Evolutionary conservation across 1,140 invertebrate species (phyloP), one percentile per base, ranked within the genome.

Genomic region (Drosophila tristis): DNA sequence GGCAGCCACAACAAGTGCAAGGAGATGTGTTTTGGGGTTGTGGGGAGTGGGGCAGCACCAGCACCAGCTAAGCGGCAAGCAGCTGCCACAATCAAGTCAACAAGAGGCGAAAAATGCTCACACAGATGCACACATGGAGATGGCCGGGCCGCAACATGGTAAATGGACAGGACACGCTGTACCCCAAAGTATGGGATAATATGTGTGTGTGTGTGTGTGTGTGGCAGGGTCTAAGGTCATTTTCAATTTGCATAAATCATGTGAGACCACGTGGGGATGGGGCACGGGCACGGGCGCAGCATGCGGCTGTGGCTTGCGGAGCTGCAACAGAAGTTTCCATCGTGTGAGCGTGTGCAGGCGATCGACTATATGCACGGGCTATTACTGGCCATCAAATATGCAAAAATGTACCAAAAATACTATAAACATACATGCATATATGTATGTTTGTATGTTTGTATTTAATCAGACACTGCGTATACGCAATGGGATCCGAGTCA

Each of bases 181-280:
- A 29, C 20, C 20, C 20, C 20, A 64, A 35, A 61, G 55, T 70
- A 49, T 60, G 26, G 48, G n/a, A 16, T n/a, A 44, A 13, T n/a
- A 44, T 59, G 29, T 48, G 48, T 55, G 50, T 63, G 74, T 60
- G 60, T 66, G 26, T 65, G 65, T 82, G 66, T 61, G 61, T 57
- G 51, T 72, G 57, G 58, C 74, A 63, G 66, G 76, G 65, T 85
- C 77, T 85, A 85, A 85, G 80, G 81, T 85, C 81, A 85, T 79
- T 85, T 85, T 85, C 80, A 85, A 85, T 85, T 85, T 85, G 80
- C 81, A 85, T 85, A 85, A 85, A 85, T 85, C 81, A 85, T 80
- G 77, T 65, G 55, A 79, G 61, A 73, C 67, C 77, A 73, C 68
- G 60, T 72, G 63, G 56, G 71, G 47, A 31, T 31, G 45, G 49